Base-by-base conservation (phyloP, 2,797 vertebrate species). In the Nyctalus aviator region DNA sequence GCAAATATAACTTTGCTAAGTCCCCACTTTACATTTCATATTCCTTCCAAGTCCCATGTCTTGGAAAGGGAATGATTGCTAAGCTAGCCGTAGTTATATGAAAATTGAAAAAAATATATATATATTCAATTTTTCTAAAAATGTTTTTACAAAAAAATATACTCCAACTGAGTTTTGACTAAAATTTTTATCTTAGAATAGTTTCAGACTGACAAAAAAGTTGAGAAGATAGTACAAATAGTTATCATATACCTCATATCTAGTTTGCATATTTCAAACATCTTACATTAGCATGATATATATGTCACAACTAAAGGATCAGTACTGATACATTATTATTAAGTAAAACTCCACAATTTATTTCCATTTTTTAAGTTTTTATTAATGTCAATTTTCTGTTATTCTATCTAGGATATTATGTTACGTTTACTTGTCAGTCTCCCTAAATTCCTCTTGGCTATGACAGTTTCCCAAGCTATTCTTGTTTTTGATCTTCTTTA, bases 1-100 rank as follows among this genome's bases (percentile, higher is more conserved):
- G 2, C 44, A 93, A 88, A 78, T 77, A 57, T 71, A 93, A 62
- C 37, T 90, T 93, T 76, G 46, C 44, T 86, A 82, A 95, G 57
- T 64, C 27, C 11, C n/a, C 82, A 25, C 20, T 27, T 82, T 90
- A 88, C 1, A 69, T 72, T 94, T n/a, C 27, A 30, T 35, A 53
- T 72, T 88, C 46, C 18, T 83, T 79, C 32, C 14, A 66, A 62
- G 8, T 14, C 13, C 17, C n/a, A 72, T n/a, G 1, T 2, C 1
- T 2, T 94, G 3, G 5, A 76, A 75, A 94, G 17, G 30, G 2
- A 71, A 50, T 77, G 8, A 62, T n/a, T n/a, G 0, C 53, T 66
- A 11, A 89, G 8, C 14, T 50, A 84, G 3, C 18, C 15, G 62
- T 3, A 69, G 6, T 41, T 9, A 76, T 10, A 75, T 1, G 15